Evolutionary conservation across 1,140 invertebrate species (phyloP), one percentile per base, ranked within the genome.

Genomic region (Lerema accius): DNA sequence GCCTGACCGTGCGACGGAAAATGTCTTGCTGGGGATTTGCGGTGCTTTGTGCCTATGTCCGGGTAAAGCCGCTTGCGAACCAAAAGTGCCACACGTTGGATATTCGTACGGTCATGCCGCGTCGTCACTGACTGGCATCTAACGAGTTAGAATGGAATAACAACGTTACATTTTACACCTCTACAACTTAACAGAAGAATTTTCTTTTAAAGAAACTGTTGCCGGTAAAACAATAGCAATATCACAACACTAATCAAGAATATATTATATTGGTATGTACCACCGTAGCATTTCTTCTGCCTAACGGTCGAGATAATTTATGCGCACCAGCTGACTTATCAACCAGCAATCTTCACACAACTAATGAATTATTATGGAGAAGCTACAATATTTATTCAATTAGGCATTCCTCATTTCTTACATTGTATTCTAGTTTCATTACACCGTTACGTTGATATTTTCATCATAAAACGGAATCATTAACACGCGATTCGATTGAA

Each of bases 1-100:
- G 73, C 67, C 67, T 76, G 71, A 71, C 65, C 71, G 59, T 67
- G 70, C 46, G 61, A 78, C 76, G 78, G 80, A 84, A 85, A 84
- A 84, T 86, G 83, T 88, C 85, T 86, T 88, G 75, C 73, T 67
- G 26, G 56, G 69, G 76, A 80, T 81, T 82, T 77, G 64, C 55
- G 37, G 64, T 63, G 68, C 71, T 74, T 66, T 77, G 66, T 71
- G 48, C 19, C 39, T 6, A 23, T 26, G 39, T 43, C 26, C 55
- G 70, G 59, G 71, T 55, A 63, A 58, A 42, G 40, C 53, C 50
- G 45, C 3, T 6, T 40, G 50, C 50, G 37, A 55, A 6, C 50
- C 40, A 55, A 55, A 55, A 55, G 50, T 39, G n/a, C 7, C 37
- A 42, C 9, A 17, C 37, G 37, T 42, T 40, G 4, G n/a, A 28